Base-by-base conservation (phyloP, 2,113 vertebrate species). In the Hyperoodon ampullatus region DNA sequence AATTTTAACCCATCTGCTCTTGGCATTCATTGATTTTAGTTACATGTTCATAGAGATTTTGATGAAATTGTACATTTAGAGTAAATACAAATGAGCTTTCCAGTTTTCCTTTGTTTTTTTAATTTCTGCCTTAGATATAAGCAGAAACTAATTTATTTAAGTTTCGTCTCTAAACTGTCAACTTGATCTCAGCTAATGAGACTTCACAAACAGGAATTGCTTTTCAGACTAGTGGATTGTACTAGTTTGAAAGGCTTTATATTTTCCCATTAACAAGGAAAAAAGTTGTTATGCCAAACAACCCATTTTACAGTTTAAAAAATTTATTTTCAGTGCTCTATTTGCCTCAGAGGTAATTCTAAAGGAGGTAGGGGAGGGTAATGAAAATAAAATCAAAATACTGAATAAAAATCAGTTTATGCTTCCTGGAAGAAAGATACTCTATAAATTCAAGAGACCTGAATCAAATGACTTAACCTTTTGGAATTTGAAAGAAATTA, bases 31-130 rank as follows among this genome's bases (percentile, higher is more conserved):
- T 53, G 58, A 63, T 58, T 82, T 95, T 87, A 81, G 8, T 93
- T 89, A 66, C 1, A 18, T 94, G n/a, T 74, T 33, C 61, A 26
- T 68, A 78, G 35, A 88, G 55, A 75, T 89, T 82, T 85, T 82
- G 42, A 28, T 80, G 15, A 71, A 96, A 53, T 82, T 9, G 9
- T 83, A 61, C 5, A 63, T 89, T 93, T 97, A 72, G 74, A 84
- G 58, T 92, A 88, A 92, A 75, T 77, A 96, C 63, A 87, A 88
- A 75, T 90, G 75, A 93, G 26, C 28, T 93, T 88, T 94, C 42
- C 61, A 77, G 16, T 85, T 93, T 94, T 85, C 12, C 55, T 93
- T 92, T 81, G 65, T 42, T 95, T 23, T 77, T 95, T 81, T 9
- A 88, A 30, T 63, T 77, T 97, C 61, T 91, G n/a, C 55, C 42